Conservation (phyloP, 2,888 invertebrate species). For the Glyphotaelius pellucidus region DNA sequence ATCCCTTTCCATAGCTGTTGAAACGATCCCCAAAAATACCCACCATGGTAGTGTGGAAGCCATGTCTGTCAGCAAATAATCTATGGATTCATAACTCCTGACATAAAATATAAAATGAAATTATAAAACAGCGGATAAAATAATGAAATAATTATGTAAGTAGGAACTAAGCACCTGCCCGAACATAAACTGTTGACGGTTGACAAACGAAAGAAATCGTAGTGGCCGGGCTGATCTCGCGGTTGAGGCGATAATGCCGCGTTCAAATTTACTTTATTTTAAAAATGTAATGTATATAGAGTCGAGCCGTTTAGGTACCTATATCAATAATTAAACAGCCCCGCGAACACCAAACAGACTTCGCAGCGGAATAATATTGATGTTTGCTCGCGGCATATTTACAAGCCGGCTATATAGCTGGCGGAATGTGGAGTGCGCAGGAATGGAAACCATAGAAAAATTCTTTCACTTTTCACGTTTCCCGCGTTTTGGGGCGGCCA, state of each 20-base stretch:
- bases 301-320: slow-evolving; percentile 45
- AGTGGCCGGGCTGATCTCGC: slow-evolving; percentile 20
- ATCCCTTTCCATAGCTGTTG: too few relatives aligned
- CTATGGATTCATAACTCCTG: background rate
- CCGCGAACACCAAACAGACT: slow-evolving; percentile 62
- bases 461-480: background rate
- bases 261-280: slow-evolving; percentile 56
- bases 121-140: background rate
- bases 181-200: slow-evolving; percentile 14
- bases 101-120: too few relatives aligned
- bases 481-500: too few relatives aligned
- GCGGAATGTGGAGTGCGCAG: slow-evolving; percentile 46
- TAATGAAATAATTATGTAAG: background rate
- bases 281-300: slow-evolving; percentile 57
- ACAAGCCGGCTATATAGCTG: slow-evolving; percentile 54
- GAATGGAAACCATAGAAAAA: background rate
- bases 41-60: too few relatives aligned
- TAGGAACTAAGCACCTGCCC: background rate
- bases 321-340: slow-evolving; percentile 60
- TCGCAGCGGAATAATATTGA: slow-evolving; percentile 61
- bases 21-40: too few relatives aligned
- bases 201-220: slow-evolving; percentile 29
- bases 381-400: slow-evolving; percentile 64
- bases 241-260: slow-evolving; percentile 25
- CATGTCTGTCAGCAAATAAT: too few relatives aligned